Conservation (phyloP, 2,797 vertebrate genomes). For the Argya squamiceps region DNA sequence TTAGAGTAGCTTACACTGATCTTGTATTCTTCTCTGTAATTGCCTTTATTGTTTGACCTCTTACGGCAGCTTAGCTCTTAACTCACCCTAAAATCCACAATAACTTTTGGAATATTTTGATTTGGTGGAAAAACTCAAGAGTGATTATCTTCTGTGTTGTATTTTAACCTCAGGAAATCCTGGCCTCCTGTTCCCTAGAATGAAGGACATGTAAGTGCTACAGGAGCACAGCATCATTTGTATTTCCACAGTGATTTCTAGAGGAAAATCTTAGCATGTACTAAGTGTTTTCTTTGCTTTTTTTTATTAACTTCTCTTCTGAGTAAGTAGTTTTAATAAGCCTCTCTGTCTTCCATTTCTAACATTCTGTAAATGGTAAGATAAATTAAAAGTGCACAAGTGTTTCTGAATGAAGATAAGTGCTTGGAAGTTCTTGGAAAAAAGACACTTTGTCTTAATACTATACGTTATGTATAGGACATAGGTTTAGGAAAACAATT, state of each 20-base stretch:
- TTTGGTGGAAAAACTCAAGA: not conserved
- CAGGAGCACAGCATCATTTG: not conserved
- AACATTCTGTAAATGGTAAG: not conserved
- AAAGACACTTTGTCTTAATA: not conserved
- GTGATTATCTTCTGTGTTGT: not conserved
- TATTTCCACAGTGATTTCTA: not conserved
- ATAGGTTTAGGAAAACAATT: not conserved
- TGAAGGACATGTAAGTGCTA: not conserved
- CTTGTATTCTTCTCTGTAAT: not conserved
- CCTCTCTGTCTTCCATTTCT: not conserved
- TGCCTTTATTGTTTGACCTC: not conserved
- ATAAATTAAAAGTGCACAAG: not conserved
- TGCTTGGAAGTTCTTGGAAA: not conserved
- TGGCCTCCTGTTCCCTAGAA: not conserved
- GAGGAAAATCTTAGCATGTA: not conserved
- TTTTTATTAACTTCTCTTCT: not conserved
- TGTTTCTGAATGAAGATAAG: not conserved
- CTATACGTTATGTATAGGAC: not conserved
- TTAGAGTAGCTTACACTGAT: not conserved
- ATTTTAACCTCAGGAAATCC: slow-evolving; percentile 9
- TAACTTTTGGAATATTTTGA: not conserved
- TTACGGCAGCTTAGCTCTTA: not conserved
- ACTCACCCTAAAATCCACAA: not conserved
- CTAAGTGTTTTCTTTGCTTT: not conserved
- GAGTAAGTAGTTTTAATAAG: not conserved